These are phyloP conservation scores for Diarsia brunnea DNA, from an alignment of 2,888 invertebrate species.

Conservation along the genomic window DNA sequence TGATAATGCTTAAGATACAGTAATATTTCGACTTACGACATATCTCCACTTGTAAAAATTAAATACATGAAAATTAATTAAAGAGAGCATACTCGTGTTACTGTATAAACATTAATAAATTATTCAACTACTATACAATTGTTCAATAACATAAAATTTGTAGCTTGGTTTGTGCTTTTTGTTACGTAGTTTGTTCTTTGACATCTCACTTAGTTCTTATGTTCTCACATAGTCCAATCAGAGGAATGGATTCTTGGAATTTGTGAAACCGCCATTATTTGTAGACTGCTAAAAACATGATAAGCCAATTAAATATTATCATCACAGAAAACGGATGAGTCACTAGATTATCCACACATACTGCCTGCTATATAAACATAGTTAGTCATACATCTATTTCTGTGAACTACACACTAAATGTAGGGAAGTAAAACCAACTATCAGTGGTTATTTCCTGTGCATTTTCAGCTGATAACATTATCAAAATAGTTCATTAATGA, in stretches of 20 bases:
- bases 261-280: slow-evolving; percentile 83
- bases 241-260: slow-evolving; percentile 88
- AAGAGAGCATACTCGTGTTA: slow-evolving; percentile 54
- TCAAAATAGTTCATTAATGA: slow-evolving; percentile 55
- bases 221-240: slow-evolving; percentile 74
- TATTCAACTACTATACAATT: slow-evolving; percentile 76
- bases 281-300: slow-evolving; percentile 79
- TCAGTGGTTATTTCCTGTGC: slow-evolving; percentile 70
- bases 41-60: slow-evolving; percentile 40
- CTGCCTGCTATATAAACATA: slow-evolving; percentile 5
- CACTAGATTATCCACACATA: slow-evolving; percentile 33
- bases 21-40: slow-evolving; percentile 54
- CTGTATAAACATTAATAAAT: slow-evolving; percentile 78
- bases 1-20: slow-evolving; percentile 60
- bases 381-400: slow-evolving; percentile 37
- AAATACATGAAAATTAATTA: slow-evolving; percentile 55
- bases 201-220: slow-evolving; percentile 76
- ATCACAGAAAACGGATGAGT: slow-evolving; percentile 49
- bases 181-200: slow-evolving; percentile 83
- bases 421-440: slow-evolving; percentile 64
- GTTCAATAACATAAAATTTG: slow-evolving; percentile 81
- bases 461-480: slow-evolving; percentile 62
- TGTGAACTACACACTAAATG: slow-evolving; percentile 30
- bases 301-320: slow-evolving; percentile 60
- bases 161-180: slow-evolving; percentile 87